Evolutionary conservation across 2,113 vertebrate species (phyloP).

Genomic region (Cnemophilus loriae): DNA sequence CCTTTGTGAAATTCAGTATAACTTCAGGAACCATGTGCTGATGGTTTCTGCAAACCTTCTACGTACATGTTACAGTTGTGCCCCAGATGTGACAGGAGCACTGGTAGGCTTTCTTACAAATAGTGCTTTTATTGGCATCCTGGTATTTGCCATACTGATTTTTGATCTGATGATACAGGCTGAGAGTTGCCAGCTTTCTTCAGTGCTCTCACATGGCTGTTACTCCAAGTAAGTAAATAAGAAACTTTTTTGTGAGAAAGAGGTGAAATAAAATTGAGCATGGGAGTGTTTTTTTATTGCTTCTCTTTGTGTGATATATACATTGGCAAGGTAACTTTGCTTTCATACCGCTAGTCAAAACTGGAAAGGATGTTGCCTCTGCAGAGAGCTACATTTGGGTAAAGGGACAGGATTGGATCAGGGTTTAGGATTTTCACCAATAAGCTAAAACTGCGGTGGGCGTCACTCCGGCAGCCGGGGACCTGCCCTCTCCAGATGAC

Average conservation of each 20-base stretch:
- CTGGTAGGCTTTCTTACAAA: neutral
- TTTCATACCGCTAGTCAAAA: slow-evolving; percentile 42
- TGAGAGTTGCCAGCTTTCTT: neutral
- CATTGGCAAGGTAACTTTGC: slow-evolving; percentile 3
- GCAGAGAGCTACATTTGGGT: slow-evolving; percentile 77
- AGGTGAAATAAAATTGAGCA: neutral
- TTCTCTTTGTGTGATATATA: neutral
- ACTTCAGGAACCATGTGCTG: neutral
- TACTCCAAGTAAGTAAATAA: neutral
- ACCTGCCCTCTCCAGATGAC: slow-evolving; percentile 59
- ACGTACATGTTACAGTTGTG: rapidly evolving
- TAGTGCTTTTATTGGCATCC: neutral
- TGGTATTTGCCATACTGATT: neutral
- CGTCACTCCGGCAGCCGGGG: slow-evolving; percentile 64
- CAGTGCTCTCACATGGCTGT: neutral
- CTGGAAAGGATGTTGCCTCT: slow-evolving; percentile 67
- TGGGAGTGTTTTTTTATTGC: neutral
- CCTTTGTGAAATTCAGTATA: neutral
- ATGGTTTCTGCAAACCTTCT: neutral
- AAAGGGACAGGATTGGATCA: slow-evolving; percentile 77
- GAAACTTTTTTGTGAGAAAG: neutral
- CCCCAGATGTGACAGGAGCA: neutral
- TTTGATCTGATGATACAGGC: rapidly evolving
- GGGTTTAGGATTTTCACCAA: slow-evolving; percentile 76
- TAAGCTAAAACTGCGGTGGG: slow-evolving; percentile 71